Evolutionary conservation across 2,888 invertebrate species (phyloP).

Genomic region (Conchocele bisecta): DNA sequence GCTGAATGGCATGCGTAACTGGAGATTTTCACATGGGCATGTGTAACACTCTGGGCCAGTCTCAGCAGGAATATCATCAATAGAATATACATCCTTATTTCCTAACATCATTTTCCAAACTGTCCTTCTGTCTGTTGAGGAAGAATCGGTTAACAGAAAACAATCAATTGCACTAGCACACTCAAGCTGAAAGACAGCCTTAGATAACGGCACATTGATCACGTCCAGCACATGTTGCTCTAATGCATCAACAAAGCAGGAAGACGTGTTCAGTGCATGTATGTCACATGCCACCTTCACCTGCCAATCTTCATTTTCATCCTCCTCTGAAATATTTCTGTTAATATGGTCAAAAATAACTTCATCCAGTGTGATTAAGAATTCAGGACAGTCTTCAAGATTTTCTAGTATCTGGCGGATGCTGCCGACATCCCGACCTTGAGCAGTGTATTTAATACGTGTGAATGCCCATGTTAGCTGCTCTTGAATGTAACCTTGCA

Average conservation of each 20-base stretch:
- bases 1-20: slow-evolving; percentile 57
- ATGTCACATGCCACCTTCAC: slow-evolving; percentile 47
- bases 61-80: slow-evolving; percentile 32
- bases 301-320: slow-evolving; percentile 43
- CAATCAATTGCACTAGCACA: slow-evolving; percentile 32
- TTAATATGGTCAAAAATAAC: slow-evolving; percentile 8
- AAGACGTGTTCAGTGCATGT: slow-evolving; percentile 31
- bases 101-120: slow-evolving; percentile 25
- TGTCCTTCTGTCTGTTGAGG: slow-evolving; percentile 5
- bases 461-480: slow-evolving; percentile 64
- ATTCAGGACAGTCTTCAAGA: slow-evolving; percentile 4
- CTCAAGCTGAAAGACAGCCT: slow-evolving; percentile 47
- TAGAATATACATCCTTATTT: slow-evolving; percentile 20
- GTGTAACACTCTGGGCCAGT: slow-evolving; percentile 58
- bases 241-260: slow-evolving; percentile 49
- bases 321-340: background rate
- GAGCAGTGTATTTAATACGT: slow-evolving; percentile 47
- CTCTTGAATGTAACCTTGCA: slow-evolving; percentile 38
- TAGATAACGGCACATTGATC: slow-evolving; percentile 53
- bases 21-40: slow-evolving; percentile 28
- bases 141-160: slow-evolving; percentile 39
- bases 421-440: slow-evolving; percentile 41
- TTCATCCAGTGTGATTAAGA: slow-evolving; percentile 16
- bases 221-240: slow-evolving; percentile 36
- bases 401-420: slow-evolving; percentile 40